Base-by-base conservation (phyloP, 2,797 vertebrate species). In the Sus cebifrons region DNA sequence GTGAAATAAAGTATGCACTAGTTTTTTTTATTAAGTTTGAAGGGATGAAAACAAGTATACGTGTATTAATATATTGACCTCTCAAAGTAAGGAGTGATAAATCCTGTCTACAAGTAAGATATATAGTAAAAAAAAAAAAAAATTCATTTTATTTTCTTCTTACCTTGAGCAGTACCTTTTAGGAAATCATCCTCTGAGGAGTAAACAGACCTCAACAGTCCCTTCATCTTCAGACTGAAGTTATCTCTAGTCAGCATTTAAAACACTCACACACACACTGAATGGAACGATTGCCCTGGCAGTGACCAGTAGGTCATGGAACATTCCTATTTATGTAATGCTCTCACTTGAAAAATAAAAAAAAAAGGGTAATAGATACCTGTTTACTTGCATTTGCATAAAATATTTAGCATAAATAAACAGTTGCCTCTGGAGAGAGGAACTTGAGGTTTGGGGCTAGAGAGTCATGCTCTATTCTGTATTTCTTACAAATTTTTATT, bases 81-180 rank as follows among this genome's bases (percentile, higher is more conserved):
- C 64, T 93, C 29, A 77, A 86, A 82, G 58, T 17, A 85, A 60
- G 49, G 13, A 94, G n/a, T 89, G 62, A 77, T 81, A 44, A 79
- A 67, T 67, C 44, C 6, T 21, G 9, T 88, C 70, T 18, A 6
- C 25, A 79, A 74, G 32, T 81, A 83, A 71, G 65, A 54, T 15
- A 65, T 1, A 4, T 36, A 52, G 15, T 60, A 60, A 20, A 60
- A 60, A 21, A 9, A 36, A 36, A 36, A 36, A 36, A 32, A 32
- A 32, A 32, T 32, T 32, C 56, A 18, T 58, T 58, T 86, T 62
- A 58, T 83, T 88, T 71, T 86, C 32, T 32, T 49, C 21, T 83
- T 86, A 89, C 68, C 32, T 60, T 78, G 79, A 71, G 7, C 54
- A 20, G 36, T 67, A 84, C 3, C 6, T n/a, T 91, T 78, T 94